Conservation (phyloP, 2,797 vertebrate genomes). For the Danionella dracula region DNA sequence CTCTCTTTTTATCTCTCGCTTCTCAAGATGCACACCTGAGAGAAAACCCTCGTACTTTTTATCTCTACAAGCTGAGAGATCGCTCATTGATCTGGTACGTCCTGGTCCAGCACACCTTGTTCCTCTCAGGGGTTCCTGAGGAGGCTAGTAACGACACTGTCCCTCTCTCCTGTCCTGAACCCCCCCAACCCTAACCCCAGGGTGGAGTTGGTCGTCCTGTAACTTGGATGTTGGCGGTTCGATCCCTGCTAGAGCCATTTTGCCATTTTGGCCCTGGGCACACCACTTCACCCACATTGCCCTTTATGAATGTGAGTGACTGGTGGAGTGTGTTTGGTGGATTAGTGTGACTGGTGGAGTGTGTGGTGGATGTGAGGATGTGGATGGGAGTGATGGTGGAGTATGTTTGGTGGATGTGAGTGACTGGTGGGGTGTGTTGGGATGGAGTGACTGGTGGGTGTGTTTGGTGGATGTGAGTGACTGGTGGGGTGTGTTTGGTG, state of each 20-base stretch:
- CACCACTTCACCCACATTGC: too few species aligned
- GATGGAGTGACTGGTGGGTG: too few species aligned
- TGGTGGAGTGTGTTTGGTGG: too few species aligned
- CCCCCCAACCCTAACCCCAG: neutral
- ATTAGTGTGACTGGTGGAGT: too few species aligned
- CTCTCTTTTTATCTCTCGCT: constrained; percentile 16
- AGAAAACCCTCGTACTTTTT: constrained; percentile 1
- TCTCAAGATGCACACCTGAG: constrained; percentile 15
- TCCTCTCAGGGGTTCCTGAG: constrained; percentile 31
- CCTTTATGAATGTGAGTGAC: too few species aligned
- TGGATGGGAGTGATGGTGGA: too few species aligned
- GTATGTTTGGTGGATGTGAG: too few species aligned
- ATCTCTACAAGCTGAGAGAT: constrained; percentile 27
- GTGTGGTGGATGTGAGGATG: too few species aligned
- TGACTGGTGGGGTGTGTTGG: too few species aligned
- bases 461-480: too few species aligned
- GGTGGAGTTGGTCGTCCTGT: neutral
- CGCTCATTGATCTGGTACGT: constrained; percentile 47
- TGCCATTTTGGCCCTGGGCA: neutral
- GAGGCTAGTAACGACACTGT: constrained; percentile 8
- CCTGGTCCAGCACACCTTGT: constrained; percentile 40
- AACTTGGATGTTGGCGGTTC: neutral
- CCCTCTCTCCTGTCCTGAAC: neutral
- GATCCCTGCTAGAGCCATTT: too few species aligned
- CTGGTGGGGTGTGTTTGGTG: too few species aligned